A percentile compares a stretch with the other conserved stretches of the same genome.
phyloP scores from a whole-genome alignment of 2,113 vertebrate genomes.

The pig (Sus scrofa) region DNA sequence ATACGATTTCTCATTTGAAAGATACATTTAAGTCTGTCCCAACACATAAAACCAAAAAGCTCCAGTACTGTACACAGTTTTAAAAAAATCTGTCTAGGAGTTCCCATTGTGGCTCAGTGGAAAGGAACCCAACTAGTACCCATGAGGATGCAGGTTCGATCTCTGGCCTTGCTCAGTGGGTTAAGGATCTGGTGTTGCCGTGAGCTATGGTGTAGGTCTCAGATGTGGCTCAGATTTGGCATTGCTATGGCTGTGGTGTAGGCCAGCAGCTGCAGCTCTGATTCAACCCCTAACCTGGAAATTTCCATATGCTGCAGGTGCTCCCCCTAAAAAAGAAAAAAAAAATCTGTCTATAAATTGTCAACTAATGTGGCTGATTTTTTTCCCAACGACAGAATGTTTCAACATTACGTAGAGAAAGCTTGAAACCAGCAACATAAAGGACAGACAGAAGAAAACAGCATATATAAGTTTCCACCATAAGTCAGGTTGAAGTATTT shows the following conservation, averaged over 20 bases:
- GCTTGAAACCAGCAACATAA: background rate
- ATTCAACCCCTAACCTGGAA: too few relatives aligned
- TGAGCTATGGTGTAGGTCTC: too few relatives aligned
- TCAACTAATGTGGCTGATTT: background rate
- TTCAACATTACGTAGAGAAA: constrained; percentile 43
- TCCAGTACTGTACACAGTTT: constrained; percentile 29
- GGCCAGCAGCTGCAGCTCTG: too few relatives aligned
- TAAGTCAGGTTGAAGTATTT: constrained; percentile 54
- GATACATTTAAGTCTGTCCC: background rate
- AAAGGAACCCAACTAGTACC: too few relatives aligned
- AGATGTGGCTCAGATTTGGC: too few relatives aligned
- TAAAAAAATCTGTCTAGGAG: background rate
- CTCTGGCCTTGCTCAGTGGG: too few relatives aligned
- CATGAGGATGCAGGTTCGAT: too few relatives aligned
- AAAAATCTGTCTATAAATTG: background rate
- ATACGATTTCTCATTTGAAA: constrained; percentile 32
- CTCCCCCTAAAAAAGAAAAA: background rate
- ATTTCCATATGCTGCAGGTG: too few relatives aligned
- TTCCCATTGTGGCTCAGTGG: too few relatives aligned
- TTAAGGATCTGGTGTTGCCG: too few relatives aligned
- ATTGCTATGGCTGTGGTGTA: too few relatives aligned
- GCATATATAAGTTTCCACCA: background rate
- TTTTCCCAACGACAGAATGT: background rate
- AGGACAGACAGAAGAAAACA: constrained; percentile 4
- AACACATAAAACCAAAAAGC: constrained; percentile 2